Evolutionary conservation across 2,888 invertebrate species (phyloP).

Genomic region (Mesorhabditis belari): DNA sequence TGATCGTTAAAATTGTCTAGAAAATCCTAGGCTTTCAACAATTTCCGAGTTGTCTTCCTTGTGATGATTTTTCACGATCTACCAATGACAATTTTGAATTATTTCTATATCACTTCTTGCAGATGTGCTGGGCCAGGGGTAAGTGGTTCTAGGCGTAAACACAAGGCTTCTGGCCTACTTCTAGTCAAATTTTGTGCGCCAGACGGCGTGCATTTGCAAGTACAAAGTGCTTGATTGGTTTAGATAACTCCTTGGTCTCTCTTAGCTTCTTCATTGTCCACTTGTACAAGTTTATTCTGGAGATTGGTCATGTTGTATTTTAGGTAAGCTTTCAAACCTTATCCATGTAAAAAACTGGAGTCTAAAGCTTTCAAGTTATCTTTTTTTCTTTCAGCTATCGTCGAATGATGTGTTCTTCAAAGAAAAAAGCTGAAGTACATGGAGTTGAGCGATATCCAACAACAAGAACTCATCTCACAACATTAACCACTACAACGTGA

Average conservation of each 20-base stretch:
- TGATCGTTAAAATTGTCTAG: neutral
- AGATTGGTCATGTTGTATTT: constrained; percentile 48
- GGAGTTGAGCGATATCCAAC: constrained; percentile 25
- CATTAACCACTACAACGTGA: constrained; percentile 30
- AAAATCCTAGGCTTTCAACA: constrained; percentile 44
- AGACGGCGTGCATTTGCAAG: neutral
- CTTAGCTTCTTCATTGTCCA: constrained; percentile 37
- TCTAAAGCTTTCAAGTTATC: neutral
- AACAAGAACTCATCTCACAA: constrained; percentile 26
- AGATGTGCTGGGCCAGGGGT: constrained; percentile 46
- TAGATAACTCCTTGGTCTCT: constrained; percentile 46
- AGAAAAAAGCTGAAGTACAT: constrained; percentile 9
- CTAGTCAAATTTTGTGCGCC: neutral
- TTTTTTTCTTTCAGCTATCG: constrained; percentile 11
- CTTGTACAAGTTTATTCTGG: constrained; percentile 43
- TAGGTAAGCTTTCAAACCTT: constrained; percentile 11
- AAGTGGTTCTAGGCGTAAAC: neutral
- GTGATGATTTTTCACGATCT: constrained; percentile 49
- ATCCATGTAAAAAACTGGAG: neutral
- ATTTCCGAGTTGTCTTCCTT: constrained; percentile 52
- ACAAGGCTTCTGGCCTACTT: neutral
- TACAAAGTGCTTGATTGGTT: neutral
- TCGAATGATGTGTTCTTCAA: constrained; percentile 34
- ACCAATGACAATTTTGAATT: constrained; percentile 51
- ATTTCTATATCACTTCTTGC: constrained; percentile 48